A percentile compares a stretch with the other conserved stretches of the same genome.
These are phyloP conservation scores for Anthoscopus minutus DNA, from an alignment of 2,113 vertebrate species.

Conservation along the genomic window DNA sequence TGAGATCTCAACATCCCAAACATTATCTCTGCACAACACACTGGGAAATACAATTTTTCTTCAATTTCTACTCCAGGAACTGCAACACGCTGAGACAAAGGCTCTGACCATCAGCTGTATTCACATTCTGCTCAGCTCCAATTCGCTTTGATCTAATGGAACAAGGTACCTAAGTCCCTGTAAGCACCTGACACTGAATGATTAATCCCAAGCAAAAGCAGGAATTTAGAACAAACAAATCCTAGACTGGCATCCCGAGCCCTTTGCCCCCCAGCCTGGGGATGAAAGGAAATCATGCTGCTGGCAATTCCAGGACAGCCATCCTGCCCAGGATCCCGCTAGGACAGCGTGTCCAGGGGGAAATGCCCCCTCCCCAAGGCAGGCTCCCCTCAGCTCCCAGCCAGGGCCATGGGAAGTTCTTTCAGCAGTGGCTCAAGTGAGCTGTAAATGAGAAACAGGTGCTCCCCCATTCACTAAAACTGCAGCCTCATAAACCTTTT, in stretches of 20 bases:
- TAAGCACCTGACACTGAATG: background rate
- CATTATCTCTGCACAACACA: background rate
- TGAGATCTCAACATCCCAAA: background rate
- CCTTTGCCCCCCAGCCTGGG: background rate
- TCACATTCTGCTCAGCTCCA: background rate
- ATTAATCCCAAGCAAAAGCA: background rate
- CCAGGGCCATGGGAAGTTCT: background rate
- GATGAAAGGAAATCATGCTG: background rate
- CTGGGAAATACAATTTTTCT: background rate
- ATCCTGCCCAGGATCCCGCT: fast-evolving
- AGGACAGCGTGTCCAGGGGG: background rate
- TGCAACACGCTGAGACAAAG: background rate
- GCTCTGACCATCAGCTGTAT: background rate
- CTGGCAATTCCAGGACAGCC: background rate
- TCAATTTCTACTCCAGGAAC: background rate
- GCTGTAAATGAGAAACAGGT: slow-evolving; percentile 44
- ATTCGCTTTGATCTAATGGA: slow-evolving; percentile 39
- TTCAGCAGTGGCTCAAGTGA: background rate
- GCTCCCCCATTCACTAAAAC: background rate
- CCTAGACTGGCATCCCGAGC: background rate
- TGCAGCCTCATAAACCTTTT: slow-evolving; percentile 52
- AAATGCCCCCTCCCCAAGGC: background rate
- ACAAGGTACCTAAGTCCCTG: background rate
- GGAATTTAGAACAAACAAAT: background rate
- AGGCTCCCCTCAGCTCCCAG: background rate